These are phyloP conservation scores for Tetragnatha montana DNA, from an alignment of 2,888 invertebrate genomes.

Conservation along the genomic window DNA sequence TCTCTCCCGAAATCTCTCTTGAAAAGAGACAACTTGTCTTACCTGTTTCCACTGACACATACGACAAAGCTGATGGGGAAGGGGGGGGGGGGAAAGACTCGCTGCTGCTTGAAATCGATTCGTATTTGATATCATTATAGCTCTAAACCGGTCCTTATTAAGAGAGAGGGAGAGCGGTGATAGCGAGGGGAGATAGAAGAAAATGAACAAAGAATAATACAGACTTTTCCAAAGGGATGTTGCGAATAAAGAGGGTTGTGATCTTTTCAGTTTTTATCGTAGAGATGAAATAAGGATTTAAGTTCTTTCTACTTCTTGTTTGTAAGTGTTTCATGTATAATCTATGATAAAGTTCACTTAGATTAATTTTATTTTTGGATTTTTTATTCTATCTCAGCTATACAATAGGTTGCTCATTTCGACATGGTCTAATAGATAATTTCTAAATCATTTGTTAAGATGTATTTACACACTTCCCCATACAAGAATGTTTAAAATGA, in stretches of 20 bases:
- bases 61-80: slow-evolving; percentile 37
- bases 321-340: not conserved
- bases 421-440: no score
- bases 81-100: not conserved
- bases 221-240: slow-evolving; percentile 18
- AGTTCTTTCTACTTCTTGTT: not conserved
- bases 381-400: no score
- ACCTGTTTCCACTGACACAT: slow-evolving; percentile 66
- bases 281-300: not conserved
- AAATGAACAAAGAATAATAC: slow-evolving; percentile 29
- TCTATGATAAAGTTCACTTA: not conserved
- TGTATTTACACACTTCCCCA: no score
- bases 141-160: slow-evolving; percentile 64
- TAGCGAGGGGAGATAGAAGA: slow-evolving; percentile 27
- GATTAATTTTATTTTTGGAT: no score
- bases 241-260: slow-evolving; percentile 20
- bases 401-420: no score
- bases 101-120: slow-evolving; percentile 34
- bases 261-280: slow-evolving; percentile 18
- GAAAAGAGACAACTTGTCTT: slow-evolving; percentile 61
- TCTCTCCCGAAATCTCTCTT: slow-evolving; percentile 2
- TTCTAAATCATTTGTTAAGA: no score
- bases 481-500: no score
- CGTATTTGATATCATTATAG: slow-evolving; percentile 62
- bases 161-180: slow-evolving; percentile 34